Evolutionary conservation across 2,888 invertebrate genomes (phyloP).

Genomic region (Caenorhabditis becei): DNA sequence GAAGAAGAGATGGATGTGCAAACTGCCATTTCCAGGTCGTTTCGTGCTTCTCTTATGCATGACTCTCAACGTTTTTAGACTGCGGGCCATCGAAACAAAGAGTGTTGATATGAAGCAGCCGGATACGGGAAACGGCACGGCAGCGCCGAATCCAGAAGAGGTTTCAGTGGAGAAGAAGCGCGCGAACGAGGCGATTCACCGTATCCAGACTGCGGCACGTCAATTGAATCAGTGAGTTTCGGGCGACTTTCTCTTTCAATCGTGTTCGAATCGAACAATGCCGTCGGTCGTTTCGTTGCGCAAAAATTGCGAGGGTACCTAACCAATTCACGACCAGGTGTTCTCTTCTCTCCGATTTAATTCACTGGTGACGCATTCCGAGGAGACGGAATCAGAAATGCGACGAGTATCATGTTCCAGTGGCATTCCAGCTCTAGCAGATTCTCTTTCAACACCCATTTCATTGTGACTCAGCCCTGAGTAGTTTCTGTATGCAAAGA

Average conservation of each 20-base stretch:
- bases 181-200: slow-evolving; percentile 34
- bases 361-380: no score
- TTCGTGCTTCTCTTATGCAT: slow-evolving; percentile 5
- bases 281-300: no score
- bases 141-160: slow-evolving; percentile 13
- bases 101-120: slow-evolving; percentile 12
- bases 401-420: no score
- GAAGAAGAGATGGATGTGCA: slow-evolving; percentile 63
- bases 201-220: slow-evolving; percentile 33
- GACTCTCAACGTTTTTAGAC: slow-evolving; percentile 24
- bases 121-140: background rate
- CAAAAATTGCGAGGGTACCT: no score
- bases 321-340: no score
- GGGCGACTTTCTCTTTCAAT: background rate
- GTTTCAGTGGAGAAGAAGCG: slow-evolving; percentile 41
- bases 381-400: no score
- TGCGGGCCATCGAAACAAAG: slow-evolving; percentile 40
- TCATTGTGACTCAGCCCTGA: no score
- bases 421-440: no score
- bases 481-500: no score
- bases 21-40: slow-evolving; percentile 61
- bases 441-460: no score
- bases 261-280: no score
- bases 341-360: no score
- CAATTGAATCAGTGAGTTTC: slow-evolving; percentile 55